A percentile compares a stretch with the other conserved stretches of the same genome.
Evolutionary conservation across 2,113 vertebrate genomes (phyloP).

Genomic region (Amphiprion percula): DNA sequence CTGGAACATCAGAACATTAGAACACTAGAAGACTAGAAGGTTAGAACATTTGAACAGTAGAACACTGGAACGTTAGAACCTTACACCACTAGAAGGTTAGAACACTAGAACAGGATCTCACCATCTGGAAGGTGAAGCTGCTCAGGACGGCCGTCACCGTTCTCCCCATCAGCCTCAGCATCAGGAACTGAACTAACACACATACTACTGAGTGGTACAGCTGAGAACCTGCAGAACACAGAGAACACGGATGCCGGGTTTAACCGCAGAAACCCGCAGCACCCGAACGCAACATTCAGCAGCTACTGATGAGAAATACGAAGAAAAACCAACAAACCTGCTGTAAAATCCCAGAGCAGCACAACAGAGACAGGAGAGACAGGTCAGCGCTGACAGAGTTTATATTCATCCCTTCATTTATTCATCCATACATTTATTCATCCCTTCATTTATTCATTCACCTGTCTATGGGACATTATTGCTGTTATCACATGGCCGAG

Average conservation of each 20-base stretch:
- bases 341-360: constrained; percentile 82
- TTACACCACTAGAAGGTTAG: too few relatives aligned
- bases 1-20: too few relatives aligned
- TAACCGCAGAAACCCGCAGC: constrained; percentile 49
- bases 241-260: constrained; percentile 25
- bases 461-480: too few relatives aligned
- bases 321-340: constrained; percentile 76
- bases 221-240: constrained; percentile 87
- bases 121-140: constrained; percentile 96
- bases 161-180: constrained; percentile 97
- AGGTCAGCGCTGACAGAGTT: constrained; percentile 34
- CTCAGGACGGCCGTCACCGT: constrained; percentile 90
- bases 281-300: constrained; percentile 26
- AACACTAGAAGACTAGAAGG: too few relatives aligned
- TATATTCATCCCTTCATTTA: too few relatives aligned
- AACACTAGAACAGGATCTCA: constrained; percentile 72
- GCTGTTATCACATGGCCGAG: too few relatives aligned
- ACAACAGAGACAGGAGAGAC: constrained; percentile 55
- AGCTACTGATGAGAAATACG: constrained; percentile 31
- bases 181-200: constrained; percentile 92
- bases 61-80: too few relatives aligned
- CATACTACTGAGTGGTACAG: constrained; percentile 92
- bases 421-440: too few relatives aligned
- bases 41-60: too few relatives aligned
- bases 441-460: too few relatives aligned